Evolutionary conservation across 2,888 invertebrate species (phyloP).

Genomic region (Zygogramma bicolorata): DNA sequence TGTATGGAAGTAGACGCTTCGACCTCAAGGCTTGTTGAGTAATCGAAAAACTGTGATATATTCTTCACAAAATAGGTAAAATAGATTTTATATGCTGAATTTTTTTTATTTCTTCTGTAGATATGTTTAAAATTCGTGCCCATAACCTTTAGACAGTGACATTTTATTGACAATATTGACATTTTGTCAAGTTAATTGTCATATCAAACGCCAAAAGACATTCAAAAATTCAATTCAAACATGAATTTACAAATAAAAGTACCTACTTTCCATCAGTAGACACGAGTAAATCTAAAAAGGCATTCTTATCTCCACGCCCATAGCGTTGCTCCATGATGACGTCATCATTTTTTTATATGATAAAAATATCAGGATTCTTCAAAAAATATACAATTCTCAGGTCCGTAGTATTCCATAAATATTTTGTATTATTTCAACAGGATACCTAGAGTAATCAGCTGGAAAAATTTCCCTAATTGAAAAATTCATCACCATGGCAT

Average conservation of each 20-base stretch:
- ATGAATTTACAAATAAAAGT: constrained; percentile 16
- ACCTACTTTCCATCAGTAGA: constrained; percentile 23
- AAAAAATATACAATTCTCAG: not conserved
- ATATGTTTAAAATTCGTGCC: constrained; percentile 34
- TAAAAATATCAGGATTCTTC: constrained; percentile 28
- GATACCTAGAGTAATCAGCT: not conserved
- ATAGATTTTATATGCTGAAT: constrained; percentile 3
- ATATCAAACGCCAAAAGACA: constrained; percentile 46
- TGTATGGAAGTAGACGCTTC: constrained; percentile 37
- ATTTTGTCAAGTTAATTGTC: constrained; percentile 47
- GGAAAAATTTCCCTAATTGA: not conserved
- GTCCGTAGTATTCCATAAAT: not conserved
- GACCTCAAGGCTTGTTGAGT: constrained; percentile 25
- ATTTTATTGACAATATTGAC: constrained; percentile 48
- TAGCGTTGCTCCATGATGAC: constrained; percentile 39
- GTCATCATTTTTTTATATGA: constrained; percentile 36
- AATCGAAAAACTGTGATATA: constrained; percentile 20
- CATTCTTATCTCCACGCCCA: constrained; percentile 37
- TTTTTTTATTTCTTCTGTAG: constrained; percentile 21
- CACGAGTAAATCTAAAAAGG: constrained; percentile 18
- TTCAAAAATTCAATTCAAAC: constrained; percentile 39
- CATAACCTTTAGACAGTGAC: constrained; percentile 41
- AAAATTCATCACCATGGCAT: constrained; percentile 27
- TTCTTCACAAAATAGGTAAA: constrained; percentile 3
- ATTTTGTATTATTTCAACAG: constrained; percentile 21